These are phyloP conservation scores for Psittacula cyanocephala DNA, from an alignment of 2,113 vertebrate species.

Conservation along the genomic window DNA sequence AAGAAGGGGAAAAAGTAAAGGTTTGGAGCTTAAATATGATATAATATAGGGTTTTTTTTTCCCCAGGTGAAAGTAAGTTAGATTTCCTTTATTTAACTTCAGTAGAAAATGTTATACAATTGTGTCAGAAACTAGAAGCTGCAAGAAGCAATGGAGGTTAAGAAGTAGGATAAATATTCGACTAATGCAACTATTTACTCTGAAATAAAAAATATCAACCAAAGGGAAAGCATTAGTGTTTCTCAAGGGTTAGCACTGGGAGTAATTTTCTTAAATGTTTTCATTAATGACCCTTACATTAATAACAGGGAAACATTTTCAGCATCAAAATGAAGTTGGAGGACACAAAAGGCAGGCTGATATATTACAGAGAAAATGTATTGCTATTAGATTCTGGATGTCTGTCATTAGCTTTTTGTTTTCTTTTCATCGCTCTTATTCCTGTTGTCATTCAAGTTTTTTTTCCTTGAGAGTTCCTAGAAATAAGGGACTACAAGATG, in stretches of 20 bases:
- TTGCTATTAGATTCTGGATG: background rate
- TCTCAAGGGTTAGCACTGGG: background rate
- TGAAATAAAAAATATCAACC: conserved; percentile 9
- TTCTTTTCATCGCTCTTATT: background rate
- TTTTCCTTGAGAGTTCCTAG: background rate
- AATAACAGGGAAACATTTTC: conserved; percentile 15
- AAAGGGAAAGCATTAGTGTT: conserved; percentile 19
- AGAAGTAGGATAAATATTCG: background rate
- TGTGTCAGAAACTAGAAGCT: background rate
- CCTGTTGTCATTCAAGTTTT: background rate
- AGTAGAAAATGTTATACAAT: background rate
- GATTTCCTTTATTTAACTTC: background rate
- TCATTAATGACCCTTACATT: conserved; percentile 21
- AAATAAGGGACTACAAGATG: background rate
- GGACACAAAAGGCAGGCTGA: background rate
- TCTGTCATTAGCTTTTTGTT: background rate
- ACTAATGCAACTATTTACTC: background rate
- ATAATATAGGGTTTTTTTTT: background rate
- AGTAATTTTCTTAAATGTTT: conserved; percentile 50
- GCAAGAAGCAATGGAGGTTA: background rate
- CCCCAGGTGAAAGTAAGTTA: background rate
- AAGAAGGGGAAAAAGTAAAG: background rate
- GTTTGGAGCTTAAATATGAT: background rate
- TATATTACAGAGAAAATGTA: background rate
- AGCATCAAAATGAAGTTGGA: conserved; percentile 3